Conservation (phyloP, 2,113 vertebrate genomes). For the Cynocephalus volans region DNA sequence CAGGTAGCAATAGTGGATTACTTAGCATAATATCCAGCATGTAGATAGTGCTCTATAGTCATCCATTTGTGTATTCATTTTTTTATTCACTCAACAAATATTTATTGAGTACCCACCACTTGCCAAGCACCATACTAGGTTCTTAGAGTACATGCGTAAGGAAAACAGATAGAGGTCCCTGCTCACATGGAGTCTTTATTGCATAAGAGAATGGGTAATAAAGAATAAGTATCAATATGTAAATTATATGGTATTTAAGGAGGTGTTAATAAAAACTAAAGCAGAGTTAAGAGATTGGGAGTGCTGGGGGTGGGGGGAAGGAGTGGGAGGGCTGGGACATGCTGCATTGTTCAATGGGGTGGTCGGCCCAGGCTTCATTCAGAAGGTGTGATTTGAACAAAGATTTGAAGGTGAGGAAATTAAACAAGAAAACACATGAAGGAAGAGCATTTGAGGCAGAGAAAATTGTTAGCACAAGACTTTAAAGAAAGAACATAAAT, state of each 20-base stretch:
- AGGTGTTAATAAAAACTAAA: background rate
- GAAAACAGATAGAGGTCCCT: background rate
- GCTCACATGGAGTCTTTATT: background rate
- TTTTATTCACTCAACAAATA: slow-evolving; percentile 22
- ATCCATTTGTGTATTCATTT: background rate
- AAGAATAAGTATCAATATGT: slow-evolving; percentile 36
- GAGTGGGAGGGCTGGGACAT: rapidly evolving
- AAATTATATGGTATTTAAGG: background rate
- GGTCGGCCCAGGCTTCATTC: background rate
- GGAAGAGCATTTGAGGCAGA: background rate
- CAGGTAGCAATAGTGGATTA: background rate
- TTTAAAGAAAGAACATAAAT: background rate
- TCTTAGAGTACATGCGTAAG: background rate
- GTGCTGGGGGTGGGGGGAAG: rapidly evolving
- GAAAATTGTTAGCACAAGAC: background rate
- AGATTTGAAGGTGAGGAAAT: background rate
- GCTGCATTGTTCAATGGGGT: background rate
- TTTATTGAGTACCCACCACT: background rate
- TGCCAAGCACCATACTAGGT: background rate
- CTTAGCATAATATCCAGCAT: slow-evolving; percentile 13
- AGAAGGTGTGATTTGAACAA: background rate
- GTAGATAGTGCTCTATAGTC: background rate
- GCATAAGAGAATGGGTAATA: background rate
- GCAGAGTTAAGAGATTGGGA: background rate
- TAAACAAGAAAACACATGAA: background rate